phyloP scores from a whole-genome alignment of 2,888 invertebrate species.

The Paralinhomoeus sp. region DNA sequence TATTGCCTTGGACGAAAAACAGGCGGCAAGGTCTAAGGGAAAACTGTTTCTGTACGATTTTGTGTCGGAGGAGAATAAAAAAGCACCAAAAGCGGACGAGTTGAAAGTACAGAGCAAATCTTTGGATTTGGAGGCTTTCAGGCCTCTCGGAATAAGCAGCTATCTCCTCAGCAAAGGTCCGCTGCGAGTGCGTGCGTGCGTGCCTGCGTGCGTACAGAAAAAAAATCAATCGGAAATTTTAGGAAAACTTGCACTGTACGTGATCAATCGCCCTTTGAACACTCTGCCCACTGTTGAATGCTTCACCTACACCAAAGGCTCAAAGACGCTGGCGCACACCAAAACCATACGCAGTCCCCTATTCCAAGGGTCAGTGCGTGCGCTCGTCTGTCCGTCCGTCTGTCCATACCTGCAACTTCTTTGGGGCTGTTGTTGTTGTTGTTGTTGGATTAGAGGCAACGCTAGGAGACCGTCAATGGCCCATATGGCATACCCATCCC shows the following conservation, averaged over 20 bases:
- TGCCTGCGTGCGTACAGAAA: too few species aligned
- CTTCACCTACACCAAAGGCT: constrained; percentile 11
- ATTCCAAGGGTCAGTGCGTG: constrained; percentile 8
- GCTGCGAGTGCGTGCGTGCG: neutral
- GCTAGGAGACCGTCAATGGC: too few species aligned
- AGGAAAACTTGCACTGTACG: constrained; percentile 9
- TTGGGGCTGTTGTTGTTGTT: too few species aligned
- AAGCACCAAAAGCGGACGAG: neutral
- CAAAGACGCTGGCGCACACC: constrained; percentile 9
- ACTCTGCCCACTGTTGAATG: constrained; percentile 7
- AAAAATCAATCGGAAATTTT: too few species aligned
- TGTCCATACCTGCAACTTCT: too few species aligned
- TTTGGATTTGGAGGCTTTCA: neutral
- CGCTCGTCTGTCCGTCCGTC: too few species aligned
- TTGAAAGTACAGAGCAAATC: neutral
- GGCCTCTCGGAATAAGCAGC: constrained; percentile 3
- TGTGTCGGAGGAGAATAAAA: neutral
- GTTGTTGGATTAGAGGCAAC: too few species aligned
- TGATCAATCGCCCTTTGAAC: constrained; percentile 9
- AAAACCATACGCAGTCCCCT: constrained; percentile 11
- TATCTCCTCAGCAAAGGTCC: constrained; percentile 1
- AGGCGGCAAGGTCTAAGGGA: too few species aligned
- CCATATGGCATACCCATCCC: too few species aligned
- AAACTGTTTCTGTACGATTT: constrained; percentile 2
- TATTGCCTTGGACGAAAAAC: too few species aligned